phyloP scores from a whole-genome alignment of 2,797 vertebrate genomes.

The Tenualosa ilisha region DNA sequence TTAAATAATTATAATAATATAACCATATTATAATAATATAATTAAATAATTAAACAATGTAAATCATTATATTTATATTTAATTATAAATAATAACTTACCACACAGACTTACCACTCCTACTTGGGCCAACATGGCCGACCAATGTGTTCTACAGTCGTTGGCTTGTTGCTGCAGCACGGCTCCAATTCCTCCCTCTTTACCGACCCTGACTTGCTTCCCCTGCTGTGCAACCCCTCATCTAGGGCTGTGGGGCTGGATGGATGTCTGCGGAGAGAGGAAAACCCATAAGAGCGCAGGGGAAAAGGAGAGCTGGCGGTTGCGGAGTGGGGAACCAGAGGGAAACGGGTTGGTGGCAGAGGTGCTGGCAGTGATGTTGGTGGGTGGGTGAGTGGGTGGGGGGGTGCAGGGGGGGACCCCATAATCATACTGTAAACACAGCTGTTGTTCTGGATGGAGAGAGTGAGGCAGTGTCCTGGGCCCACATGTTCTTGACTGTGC shows the following conservation, averaged over 20 bases:
- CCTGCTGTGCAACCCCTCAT: background rate
- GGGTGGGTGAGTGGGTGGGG: background rate
- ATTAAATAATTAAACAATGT: too few species aligned
- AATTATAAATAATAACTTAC: too few species aligned
- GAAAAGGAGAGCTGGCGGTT: conserved; percentile 25
- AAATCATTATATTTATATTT: too few species aligned
- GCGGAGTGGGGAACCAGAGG: conserved; percentile 27
- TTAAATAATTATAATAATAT: too few species aligned
- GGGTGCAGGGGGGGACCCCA: conserved; percentile 28
- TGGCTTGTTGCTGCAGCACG: too few species aligned
- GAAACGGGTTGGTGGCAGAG: conserved; percentile 31
- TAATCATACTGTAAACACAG: conserved; percentile 57
- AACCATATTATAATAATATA: too few species aligned
- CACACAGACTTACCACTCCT: too few species aligned
- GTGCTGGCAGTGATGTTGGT: conserved; percentile 32
- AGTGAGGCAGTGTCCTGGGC: conserved; percentile 39
- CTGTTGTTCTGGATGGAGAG: conserved; percentile 47
- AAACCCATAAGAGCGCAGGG: conserved; percentile 13
- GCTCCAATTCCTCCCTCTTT: too few species aligned
- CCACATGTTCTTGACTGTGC: conserved; percentile 29
- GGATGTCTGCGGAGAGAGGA: conserved; percentile 39
- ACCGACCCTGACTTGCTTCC: too few species aligned
- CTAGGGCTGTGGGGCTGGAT: conserved; percentile 22
- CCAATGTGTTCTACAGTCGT: too few species aligned
- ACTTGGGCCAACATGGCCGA: background rate